Evolutionary conservation across 1,140 invertebrate species (phyloP).

Genomic region (Propsilocerus akamusi): DNA sequence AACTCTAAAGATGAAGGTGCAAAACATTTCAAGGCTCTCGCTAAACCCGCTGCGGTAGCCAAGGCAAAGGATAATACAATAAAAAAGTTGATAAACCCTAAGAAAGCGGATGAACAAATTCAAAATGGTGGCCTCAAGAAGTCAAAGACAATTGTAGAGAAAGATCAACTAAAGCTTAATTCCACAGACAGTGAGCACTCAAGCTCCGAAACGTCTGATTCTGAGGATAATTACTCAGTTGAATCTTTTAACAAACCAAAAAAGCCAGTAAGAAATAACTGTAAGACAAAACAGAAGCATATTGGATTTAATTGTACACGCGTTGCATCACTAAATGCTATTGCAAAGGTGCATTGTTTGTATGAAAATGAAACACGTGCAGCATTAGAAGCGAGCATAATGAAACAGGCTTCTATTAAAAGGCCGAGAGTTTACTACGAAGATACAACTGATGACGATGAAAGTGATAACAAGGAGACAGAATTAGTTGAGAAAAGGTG

Average conservation of each 20-base stretch:
- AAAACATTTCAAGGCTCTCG: too few relatives aligned
- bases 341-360: constrained; percentile 80
- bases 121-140: too few relatives aligned
- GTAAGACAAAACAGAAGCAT: constrained; percentile 8
- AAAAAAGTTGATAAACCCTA: too few relatives aligned
- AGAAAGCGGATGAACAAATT: too few relatives aligned
- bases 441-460: constrained; percentile 5
- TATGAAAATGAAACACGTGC: constrained; percentile 73
- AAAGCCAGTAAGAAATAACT: not conserved
- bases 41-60: too few relatives aligned
- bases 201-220: not conserved
- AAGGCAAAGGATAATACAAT: too few relatives aligned
- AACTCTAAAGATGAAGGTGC: too few relatives aligned
- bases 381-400: constrained; percentile 38
- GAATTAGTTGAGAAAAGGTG: not conserved
- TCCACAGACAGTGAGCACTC: not conserved
- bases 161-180: constrained; percentile 6
- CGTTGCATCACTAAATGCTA: constrained; percentile 72
- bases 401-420: constrained; percentile 26
- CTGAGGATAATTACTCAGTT: not conserved
- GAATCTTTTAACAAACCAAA: not conserved
- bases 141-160: too few relatives aligned
- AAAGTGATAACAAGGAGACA: constrained; percentile 5
- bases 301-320: constrained; percentile 55
- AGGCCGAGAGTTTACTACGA: too few relatives aligned